These are phyloP conservation scores for Onthophagus taurus DNA, from an alignment of 1,140 invertebrate species.

Conservation along the genomic window DNA sequence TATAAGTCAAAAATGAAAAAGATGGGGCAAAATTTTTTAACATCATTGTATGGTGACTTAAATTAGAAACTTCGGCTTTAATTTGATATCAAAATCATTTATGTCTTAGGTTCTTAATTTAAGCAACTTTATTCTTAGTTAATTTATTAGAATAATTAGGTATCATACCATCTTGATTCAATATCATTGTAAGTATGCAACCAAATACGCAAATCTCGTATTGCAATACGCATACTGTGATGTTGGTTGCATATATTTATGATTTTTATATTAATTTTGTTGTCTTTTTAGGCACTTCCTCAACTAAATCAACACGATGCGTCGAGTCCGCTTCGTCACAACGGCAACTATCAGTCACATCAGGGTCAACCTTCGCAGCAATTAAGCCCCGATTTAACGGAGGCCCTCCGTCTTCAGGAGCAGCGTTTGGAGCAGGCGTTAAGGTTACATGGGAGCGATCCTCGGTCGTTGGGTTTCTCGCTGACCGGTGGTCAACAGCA, in stretches of 20 bases:
- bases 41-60: background rate
- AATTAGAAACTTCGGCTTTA: too few species aligned
- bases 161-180: too few species aligned
- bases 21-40: too few species aligned
- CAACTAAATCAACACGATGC: conserved; percentile 35
- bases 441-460: conserved; percentile 60
- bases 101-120: background rate
- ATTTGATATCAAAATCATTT: too few species aligned
- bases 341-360: conserved; percentile 42
- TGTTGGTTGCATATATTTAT: too few species aligned
- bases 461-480: conserved; percentile 53
- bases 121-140: background rate
- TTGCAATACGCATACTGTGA: too few species aligned
- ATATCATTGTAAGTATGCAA: too few species aligned
- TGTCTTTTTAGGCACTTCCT: conserved; percentile 38
- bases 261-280: too few species aligned
- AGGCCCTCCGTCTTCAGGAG: conserved; percentile 68
- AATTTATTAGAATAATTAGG: too few species aligned
- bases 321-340: conserved; percentile 33
- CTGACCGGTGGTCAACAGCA: conserved; percentile 46
- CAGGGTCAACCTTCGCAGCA: conserved; percentile 41
- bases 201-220: too few species aligned
- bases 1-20: too few species aligned
- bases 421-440: conserved; percentile 72
- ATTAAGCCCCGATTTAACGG: conserved; percentile 50